Evolutionary conservation across 1,140 invertebrate genomes (phyloP).

Genomic region (Bombus cullumanus): DNA sequence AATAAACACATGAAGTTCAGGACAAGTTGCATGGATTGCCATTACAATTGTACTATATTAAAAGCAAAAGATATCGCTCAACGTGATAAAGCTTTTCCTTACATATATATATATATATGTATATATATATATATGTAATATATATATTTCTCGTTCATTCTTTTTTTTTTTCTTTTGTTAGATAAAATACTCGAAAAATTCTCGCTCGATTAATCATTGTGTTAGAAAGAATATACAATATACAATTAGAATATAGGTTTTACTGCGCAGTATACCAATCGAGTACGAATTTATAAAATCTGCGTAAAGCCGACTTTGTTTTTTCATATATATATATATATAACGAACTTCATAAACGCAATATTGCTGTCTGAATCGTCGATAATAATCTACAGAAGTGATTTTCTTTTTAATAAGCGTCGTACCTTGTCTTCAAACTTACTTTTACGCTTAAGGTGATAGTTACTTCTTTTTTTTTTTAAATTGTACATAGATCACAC

Average conservation of each 20-base stretch:
- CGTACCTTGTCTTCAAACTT: slow-evolving; percentile 39
- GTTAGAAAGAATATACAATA: slow-evolving; percentile 41
- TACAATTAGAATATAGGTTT: slow-evolving; percentile 30
- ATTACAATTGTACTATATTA: slow-evolving; percentile 19
- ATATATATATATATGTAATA: too few species aligned
- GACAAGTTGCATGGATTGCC: slow-evolving; percentile 9
- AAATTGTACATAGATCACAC: slow-evolving; percentile 46
- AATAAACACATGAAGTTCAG: background rate
- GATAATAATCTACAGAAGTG: slow-evolving; percentile 19
- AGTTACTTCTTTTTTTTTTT: slow-evolving; percentile 23
- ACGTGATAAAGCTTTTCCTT: background rate
- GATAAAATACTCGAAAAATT: slow-evolving; percentile 16
- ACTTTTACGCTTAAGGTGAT: slow-evolving; percentile 41
- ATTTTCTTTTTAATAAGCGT: slow-evolving; percentile 18
- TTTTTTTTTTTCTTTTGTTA: background rate
- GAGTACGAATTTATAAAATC: slow-evolving; percentile 26
- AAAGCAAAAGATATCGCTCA: slow-evolving; percentile 10
- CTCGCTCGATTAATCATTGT: slow-evolving; percentile 13
- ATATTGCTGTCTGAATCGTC: slow-evolving; percentile 21
- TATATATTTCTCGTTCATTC: background rate
- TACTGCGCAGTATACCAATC: slow-evolving; percentile 15
- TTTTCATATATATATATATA: background rate
- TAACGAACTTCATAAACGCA: slow-evolving; percentile 26
- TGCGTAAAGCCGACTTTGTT: background rate
- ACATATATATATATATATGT: too few species aligned